phyloP scores from a whole-genome alignment of 2,113 vertebrate genomes.

The Megaceryle torquata region DNA sequence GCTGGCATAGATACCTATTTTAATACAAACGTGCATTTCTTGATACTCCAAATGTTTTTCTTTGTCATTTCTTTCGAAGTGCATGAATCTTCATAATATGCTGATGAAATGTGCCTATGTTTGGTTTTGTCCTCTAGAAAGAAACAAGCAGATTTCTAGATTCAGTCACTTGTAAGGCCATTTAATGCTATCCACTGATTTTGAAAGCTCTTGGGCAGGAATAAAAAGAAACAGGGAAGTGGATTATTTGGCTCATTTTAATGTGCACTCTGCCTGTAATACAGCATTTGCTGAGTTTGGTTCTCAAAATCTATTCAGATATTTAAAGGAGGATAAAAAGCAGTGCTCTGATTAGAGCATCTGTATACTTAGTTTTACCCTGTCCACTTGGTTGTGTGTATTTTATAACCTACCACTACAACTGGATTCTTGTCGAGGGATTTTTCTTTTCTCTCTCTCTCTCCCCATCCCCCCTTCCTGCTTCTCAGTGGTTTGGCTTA shows the following conservation, averaged over 20 bases:
- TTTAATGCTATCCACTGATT: neutral
- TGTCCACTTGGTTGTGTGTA: accelerated
- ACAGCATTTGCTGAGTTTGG: neutral
- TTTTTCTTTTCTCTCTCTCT: neutral
- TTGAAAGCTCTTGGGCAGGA: constrained; percentile 21
- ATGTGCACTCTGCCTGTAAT: neutral
- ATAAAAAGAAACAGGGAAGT: neutral
- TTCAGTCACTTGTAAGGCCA: neutral
- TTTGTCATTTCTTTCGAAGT: neutral
- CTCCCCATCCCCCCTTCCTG: neutral
- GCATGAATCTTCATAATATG: neutral
- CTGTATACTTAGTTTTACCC: neutral
- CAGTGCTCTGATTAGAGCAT: neutral
- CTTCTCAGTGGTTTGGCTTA: neutral
- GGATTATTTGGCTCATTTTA: neutral
- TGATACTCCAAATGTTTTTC: neutral
- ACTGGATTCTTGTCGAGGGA: neutral
- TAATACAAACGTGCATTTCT: neutral
- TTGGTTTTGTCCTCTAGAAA: neutral
- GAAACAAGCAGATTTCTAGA: neutral
- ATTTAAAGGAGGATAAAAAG: neutral
- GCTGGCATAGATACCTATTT: neutral
- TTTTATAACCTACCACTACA: neutral
- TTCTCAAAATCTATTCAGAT: neutral
- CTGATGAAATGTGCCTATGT: neutral